Percentiles rank a stretch among this genome's conserved stretches.
Conservation (phyloP, 2,888 invertebrate species). For the Malachius bipustulatus region DNA sequence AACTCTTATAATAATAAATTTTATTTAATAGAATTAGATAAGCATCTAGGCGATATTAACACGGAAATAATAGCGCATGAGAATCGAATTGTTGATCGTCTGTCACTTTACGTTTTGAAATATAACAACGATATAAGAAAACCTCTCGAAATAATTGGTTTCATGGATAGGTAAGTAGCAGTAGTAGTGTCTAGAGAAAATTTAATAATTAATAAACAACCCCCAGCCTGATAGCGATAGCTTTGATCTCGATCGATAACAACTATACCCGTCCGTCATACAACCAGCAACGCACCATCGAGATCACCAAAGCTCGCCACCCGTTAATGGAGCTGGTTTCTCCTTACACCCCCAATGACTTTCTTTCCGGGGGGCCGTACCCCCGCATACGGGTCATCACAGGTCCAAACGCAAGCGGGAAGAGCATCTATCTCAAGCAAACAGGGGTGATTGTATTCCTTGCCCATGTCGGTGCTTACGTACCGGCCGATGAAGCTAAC, state of each 20-base stretch:
- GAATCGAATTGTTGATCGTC: conserved; percentile 52
- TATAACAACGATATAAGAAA: conserved; percentile 31
- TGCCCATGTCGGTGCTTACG: conserved; percentile 81
- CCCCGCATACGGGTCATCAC: conserved; percentile 65
- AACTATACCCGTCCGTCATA: conserved; percentile 32
- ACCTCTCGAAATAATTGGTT: conserved; percentile 28
- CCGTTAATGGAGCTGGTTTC: conserved; percentile 57
- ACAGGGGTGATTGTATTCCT: conserved; percentile 66
- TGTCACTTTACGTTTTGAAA: conserved; percentile 30
- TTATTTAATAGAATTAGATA: conserved; percentile 52
- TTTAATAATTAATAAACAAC: too few species aligned
- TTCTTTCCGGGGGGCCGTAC: conserved; percentile 43
- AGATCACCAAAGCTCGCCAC: conserved; percentile 48
- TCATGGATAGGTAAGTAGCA: conserved; percentile 31
- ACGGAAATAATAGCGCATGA: conserved; percentile 71
- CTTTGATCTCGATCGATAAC: conserved; percentile 30
- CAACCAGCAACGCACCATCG: conserved; percentile 28
- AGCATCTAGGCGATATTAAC: conserved; percentile 64
- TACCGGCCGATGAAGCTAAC: conserved; percentile 65
- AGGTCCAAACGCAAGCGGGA: conserved; percentile 87
- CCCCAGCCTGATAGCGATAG: conserved; percentile 35
- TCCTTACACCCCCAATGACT: conserved; percentile 64
- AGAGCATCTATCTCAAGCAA: conserved; percentile 85
- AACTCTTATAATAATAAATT: conserved; percentile 14
- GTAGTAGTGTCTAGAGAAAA: conserved; percentile 3